Evolutionary conservation across 2,888 invertebrate species (phyloP).

Genomic region (Cancer borealis): DNA sequence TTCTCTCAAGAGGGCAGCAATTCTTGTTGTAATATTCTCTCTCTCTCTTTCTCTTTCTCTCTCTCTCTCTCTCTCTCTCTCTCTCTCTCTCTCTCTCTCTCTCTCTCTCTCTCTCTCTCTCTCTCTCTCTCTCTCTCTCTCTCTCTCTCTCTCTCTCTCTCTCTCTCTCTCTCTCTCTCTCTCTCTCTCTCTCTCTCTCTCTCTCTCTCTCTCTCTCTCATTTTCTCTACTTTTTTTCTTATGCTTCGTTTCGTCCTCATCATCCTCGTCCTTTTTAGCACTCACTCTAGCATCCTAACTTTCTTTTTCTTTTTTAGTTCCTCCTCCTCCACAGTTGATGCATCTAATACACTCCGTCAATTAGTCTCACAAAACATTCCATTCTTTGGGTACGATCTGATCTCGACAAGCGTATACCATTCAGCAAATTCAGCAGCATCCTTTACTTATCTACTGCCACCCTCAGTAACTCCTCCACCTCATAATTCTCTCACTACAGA

Average conservation of each 20-base stretch:
- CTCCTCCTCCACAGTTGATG: not conserved
- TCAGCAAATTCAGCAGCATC: not conserved
- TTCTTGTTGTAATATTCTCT: not conserved
- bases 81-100: not conserved
- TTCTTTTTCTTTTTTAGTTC: not conserved
- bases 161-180: not conserved
- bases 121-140: not conserved
- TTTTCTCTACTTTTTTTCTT: not conserved
- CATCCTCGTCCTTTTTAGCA: not conserved
- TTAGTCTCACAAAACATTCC: not conserved
- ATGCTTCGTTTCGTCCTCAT: not conserved
- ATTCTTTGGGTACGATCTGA: not conserved
- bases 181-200: not conserved
- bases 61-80: slow-evolving; percentile 9
- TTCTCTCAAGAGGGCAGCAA: not conserved
- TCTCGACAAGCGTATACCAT: not conserved
- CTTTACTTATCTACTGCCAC: not conserved
- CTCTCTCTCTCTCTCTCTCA: not conserved
- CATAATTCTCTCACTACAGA: not conserved
- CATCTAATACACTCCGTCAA: not conserved
- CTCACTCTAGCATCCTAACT: not conserved
- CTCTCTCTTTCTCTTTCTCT: not conserved
- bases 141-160: slow-evolving; percentile 34
- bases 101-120: slow-evolving; percentile 8
- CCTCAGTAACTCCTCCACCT: not conserved